phyloP scores from a whole-genome alignment of 1,140 invertebrate genomes.

The Solenopsis fugax region DNA sequence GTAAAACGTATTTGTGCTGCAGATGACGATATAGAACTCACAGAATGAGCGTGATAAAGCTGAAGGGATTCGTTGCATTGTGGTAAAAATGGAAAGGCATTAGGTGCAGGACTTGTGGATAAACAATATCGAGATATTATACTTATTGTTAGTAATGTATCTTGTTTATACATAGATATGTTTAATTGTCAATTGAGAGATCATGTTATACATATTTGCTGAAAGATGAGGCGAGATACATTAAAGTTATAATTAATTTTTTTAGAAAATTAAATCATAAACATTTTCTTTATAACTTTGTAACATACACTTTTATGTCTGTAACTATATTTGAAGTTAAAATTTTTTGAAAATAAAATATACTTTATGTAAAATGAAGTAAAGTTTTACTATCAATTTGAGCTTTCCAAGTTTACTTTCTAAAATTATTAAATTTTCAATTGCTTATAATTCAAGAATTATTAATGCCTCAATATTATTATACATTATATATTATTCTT shows the following conservation, averaged over 20 bases:
- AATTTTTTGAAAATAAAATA: not conserved
- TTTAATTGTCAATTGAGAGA: not conserved
- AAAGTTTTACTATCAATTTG: not conserved
- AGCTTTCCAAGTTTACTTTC: not conserved
- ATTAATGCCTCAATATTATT: too few species aligned
- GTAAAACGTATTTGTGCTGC: conserved; percentile 55
- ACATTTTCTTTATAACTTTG: not conserved
- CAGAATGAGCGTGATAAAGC: conserved; percentile 53
- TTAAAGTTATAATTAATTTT: not conserved
- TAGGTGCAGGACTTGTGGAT: not conserved
- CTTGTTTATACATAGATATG: too few species aligned
- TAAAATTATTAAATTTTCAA: not conserved
- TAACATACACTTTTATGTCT: not conserved
- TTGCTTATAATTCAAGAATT: too few species aligned
- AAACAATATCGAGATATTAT: conserved; percentile 32
- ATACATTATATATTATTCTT: too few species aligned
- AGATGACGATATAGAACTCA: conserved; percentile 29
- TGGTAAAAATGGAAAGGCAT: not conserved
- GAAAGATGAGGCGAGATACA: not conserved
- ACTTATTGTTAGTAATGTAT: not conserved
- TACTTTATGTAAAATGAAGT: not conserved
- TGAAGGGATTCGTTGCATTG: conserved; percentile 33
- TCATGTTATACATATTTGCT: not conserved
- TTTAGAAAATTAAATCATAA: not conserved
- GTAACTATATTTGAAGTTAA: not conserved